Evolutionary conservation across 2,888 invertebrate species (phyloP), one percentile per base, ranked within the genome.

Genomic region (Anoplius nigerrimus): DNA sequence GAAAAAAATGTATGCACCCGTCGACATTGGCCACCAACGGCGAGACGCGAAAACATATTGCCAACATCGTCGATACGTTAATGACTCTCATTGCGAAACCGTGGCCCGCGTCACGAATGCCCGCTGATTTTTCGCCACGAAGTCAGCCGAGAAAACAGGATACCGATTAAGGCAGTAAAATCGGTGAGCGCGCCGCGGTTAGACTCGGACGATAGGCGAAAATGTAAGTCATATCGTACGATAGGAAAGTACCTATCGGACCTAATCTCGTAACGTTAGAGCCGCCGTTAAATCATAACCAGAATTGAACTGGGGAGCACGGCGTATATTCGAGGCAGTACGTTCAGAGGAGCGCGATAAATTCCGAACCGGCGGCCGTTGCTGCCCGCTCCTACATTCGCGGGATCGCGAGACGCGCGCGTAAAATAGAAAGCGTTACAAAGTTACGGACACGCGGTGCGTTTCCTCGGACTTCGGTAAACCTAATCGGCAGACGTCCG

Each of bases 381-480:
- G 34, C 34, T 34, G 34, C 34, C 11, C 34, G 34, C 1, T 34
- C 58, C 43, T 54, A 57, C 20, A 6, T 15, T 34, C 11, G 34
- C 34, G 34, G 11, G 11, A 34, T 34, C 34, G 21, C 43, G 27
- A 21, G 27, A 27, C 54, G 64, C n/a, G 15, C 58, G 45, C 45
- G 18, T 16, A 48, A 58, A 18, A 42, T n/a, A 13, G 64, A 57
- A 20, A 42, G 43, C 58, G 54, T 56, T 56, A 57, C 45, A 57
- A 55, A 54, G 62, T 54, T 43, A 45, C 53, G 55, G 58, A 53
- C 60, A 62, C 59, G 72, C 74, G n/a, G 75, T 74, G 69, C 70
- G 76, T 52, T 22, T 71, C 69, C 71, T 72, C 72, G 68, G 66
- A 62, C 67, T 66, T 24, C 24, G n/a, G n/a, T 48, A 48, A 48